These are phyloP conservation scores for Taphrorychus bicolor DNA, from an alignment of 2,888 invertebrate species.

Conservation along the genomic window DNA sequence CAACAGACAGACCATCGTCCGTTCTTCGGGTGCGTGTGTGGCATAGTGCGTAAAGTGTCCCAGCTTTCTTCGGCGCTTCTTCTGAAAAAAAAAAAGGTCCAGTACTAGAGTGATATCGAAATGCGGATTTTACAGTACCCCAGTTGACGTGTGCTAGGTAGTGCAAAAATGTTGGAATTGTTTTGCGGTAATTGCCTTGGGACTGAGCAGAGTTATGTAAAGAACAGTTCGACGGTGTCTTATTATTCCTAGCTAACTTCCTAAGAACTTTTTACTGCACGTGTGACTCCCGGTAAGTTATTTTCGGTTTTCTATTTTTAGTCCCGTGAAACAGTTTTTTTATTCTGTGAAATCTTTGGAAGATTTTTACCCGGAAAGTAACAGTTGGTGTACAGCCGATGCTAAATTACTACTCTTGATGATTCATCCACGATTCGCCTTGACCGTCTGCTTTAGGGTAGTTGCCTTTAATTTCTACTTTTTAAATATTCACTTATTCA, in stretches of 20 bases:
- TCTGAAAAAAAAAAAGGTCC: too few species aligned
- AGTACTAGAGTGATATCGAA: conserved; percentile 19
- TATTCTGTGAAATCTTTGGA: conserved; percentile 2
- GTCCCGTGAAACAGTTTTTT: conserved; percentile 16
- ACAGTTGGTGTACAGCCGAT: not conserved
- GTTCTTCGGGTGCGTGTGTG: conserved; percentile 35
- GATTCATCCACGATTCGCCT: too few species aligned
- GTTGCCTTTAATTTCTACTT: not conserved
- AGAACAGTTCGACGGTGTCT: conserved; percentile 20
- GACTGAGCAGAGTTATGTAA: conserved; percentile 35
- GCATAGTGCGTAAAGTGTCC: conserved; percentile 31
- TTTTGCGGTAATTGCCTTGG: conserved; percentile 19
- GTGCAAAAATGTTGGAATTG: conserved; percentile 28
- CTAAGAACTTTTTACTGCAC: conserved; percentile 38
- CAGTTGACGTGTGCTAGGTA: conserved; percentile 7
- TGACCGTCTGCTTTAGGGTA: not conserved
- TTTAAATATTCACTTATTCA: too few species aligned
- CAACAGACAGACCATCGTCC: conserved; percentile 42
- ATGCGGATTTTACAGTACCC: conserved; percentile 18
- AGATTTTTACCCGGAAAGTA: not conserved
- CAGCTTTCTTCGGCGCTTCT: conserved; percentile 4
- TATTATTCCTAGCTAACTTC: conserved; percentile 34
- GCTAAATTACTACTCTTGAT: not conserved
- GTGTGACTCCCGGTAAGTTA: conserved; percentile 36
- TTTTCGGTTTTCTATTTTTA: conserved; percentile 39